Conservation (phyloP, 2,113 vertebrate genomes). For the Bos indicus region DNA sequence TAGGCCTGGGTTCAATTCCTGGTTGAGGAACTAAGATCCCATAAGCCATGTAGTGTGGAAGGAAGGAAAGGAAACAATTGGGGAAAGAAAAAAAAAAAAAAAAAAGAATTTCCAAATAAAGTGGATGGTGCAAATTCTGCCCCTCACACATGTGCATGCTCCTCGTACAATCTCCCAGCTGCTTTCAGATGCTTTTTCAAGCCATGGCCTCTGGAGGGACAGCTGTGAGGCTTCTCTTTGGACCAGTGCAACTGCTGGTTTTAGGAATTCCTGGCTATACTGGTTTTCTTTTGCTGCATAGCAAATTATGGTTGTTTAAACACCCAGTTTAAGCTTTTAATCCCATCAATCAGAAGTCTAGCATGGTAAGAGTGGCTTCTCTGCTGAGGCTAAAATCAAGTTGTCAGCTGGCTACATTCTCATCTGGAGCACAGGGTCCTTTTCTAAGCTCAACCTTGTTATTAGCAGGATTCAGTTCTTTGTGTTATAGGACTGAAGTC, state of each 20-base stretch:
- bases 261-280: neutral
- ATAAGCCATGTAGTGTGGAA: neutral
- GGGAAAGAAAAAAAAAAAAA: no score
- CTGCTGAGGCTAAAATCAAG: neutral
- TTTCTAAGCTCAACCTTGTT: neutral
- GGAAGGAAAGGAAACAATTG: neutral
- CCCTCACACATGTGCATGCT: neutral
- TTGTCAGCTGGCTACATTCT: neutral
- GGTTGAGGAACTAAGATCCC: neutral
- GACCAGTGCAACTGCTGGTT: neutral
- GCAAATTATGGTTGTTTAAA: neutral
- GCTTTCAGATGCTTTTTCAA: neutral
- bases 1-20: neutral
- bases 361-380: neutral
- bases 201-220: neutral
- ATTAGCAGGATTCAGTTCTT: neutral
- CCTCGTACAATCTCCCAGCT: accelerated
- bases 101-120: neutral
- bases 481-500: neutral
- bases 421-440: neutral
- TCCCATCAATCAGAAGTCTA: neutral
- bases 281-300: neutral
- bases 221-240: neutral
- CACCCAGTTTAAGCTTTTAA: neutral
- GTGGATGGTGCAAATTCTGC: neutral